Evolutionary conservation across 53 echinoderm and acorn worm species (phyloP), one percentile per base, ranked within the genome.

Genomic region (Echinometra lucunter): DNA sequence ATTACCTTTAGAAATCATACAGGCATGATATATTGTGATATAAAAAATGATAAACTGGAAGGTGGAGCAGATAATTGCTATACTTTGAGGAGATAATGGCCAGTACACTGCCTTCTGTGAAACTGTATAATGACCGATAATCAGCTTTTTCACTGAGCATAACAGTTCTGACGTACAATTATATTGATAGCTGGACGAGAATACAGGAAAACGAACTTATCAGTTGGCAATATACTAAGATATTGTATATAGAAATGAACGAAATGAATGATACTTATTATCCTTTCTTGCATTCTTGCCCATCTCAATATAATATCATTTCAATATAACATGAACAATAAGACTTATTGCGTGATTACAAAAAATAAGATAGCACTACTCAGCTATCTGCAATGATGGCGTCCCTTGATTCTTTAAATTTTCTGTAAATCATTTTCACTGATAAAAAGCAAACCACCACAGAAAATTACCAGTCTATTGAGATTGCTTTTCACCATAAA

Each of bases 1-100:
- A 85, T 85, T 85, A 85, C 47, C 30, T 47, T 49, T 37, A n/a
- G 45, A 47, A 47, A 85, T 85, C 47, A 27, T 85, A 49, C n/a
- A 27, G 30, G 85, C 85, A 49, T 42, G 42, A 23, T 42, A 78
- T 78, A 40, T 78, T 19, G 49, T 30, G n/a, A 85, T 47, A 45
- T 28, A 2, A 53, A n/a, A 85, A 85, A n/a, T 85, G 85, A 49
- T 85, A 49, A 85, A n/a, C 40, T 47, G 28, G 85, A n/a, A 9
- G 44, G 40, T 30, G 30, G 49, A 85, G 85, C 12, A 85, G 12
- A 30, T 49, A 47, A 49, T 49, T 49, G 28, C 18, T 4, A 49
- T 25, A 85, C 8, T 44, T 38, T 81, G 23, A 85, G 6, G 45
- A 49, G 85, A 23, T 44, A 85, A 25, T 85, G 45, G 85, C 44